These are phyloP conservation scores for Pogonomyrmex barbatus DNA, from an alignment of 1,140 invertebrate genomes.

Conservation along the genomic window DNA sequence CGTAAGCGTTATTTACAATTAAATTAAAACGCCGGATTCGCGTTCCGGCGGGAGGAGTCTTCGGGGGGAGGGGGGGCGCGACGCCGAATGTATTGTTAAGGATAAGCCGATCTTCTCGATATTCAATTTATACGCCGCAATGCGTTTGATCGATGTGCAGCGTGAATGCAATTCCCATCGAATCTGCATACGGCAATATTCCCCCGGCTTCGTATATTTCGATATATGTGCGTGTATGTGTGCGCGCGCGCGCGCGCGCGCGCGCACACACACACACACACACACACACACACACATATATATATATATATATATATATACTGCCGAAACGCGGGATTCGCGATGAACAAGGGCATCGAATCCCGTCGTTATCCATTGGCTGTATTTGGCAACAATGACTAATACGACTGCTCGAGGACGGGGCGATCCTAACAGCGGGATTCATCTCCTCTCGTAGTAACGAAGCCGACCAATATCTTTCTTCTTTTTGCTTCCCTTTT, in stretches of 20 bases:
- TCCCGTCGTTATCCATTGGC: slow-evolving; percentile 53
- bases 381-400: slow-evolving; percentile 64
- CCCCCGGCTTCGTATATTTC: slow-evolving; percentile 69
- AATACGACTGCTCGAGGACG: slow-evolving; percentile 51
- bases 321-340: slow-evolving; percentile 46
- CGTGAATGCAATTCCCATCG: slow-evolving; percentile 75
- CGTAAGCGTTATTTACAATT: slow-evolving; percentile 69
- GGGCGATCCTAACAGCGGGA: slow-evolving; percentile 48
- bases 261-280: too few species aligned
- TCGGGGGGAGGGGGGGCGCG: slow-evolving; percentile 29
- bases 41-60: slow-evolving; percentile 29
- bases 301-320: slow-evolving; percentile 43
- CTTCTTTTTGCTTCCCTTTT: background rate
- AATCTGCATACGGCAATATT: slow-evolving; percentile 77
- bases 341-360: slow-evolving; percentile 62
- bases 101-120: slow-evolving; percentile 78
- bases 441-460: slow-evolving; percentile 50
- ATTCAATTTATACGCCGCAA: slow-evolving; percentile 76
- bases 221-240: slow-evolving; percentile 33
- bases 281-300: background rate
- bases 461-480: slow-evolving; percentile 38
- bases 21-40: slow-evolving; percentile 70
- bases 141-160: slow-evolving; percentile 75
- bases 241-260: too few species aligned
- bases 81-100: slow-evolving; percentile 72